Base-by-base conservation (phyloP, 2,797 vertebrate species). In the Lophius americanus region DNA sequence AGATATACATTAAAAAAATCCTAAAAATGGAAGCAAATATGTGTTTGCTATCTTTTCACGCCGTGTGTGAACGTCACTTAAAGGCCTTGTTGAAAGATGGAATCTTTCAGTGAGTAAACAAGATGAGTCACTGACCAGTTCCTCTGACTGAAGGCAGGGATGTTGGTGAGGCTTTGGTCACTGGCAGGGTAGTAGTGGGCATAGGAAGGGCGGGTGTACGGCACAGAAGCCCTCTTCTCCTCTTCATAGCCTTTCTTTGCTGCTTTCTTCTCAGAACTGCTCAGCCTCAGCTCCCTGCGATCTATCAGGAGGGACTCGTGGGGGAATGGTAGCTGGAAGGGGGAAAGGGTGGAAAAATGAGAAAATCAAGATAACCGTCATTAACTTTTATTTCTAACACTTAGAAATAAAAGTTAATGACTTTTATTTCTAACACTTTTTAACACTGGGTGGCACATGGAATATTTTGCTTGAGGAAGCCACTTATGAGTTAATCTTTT, bases 131-230 rank as follows among this genome's bases (percentile, higher is more conserved):
- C 95, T 88, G 55, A 99, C 98, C 98, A 98, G 94, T 98, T 97
- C 64, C 96, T 96, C 89, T 98, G 96, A 87, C 95, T 98, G 86
- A 99, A 98, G 78, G 96, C 96, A 3, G 97, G 97, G 87, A 98
- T 97, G 92, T 94, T 98, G 1, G 95, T 95, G 84, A 99, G 95
- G 79, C 92, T 98, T 95, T 98, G 96, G 87, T 98, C 96, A 6
- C 95, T 97, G 89, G 95, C 95, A 2, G 98, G 98, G 85, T 99
- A 99, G 90, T 98, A 99, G 89, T 99, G 97, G 3, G 97, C 97
- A 11, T 99, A 99, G 6, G 97, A 98, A 0, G 98, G 98, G 38
- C 97, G 95, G 36, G 96, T 96, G 76, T 99, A 99, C 1, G 97
- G 97, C 76, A 98, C 95, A 0, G 96, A 98, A 0, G 97, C 97